These are phyloP conservation scores for Riparia riparia DNA, from an alignment of 2,113 vertebrate species.

Conservation along the genomic window DNA sequence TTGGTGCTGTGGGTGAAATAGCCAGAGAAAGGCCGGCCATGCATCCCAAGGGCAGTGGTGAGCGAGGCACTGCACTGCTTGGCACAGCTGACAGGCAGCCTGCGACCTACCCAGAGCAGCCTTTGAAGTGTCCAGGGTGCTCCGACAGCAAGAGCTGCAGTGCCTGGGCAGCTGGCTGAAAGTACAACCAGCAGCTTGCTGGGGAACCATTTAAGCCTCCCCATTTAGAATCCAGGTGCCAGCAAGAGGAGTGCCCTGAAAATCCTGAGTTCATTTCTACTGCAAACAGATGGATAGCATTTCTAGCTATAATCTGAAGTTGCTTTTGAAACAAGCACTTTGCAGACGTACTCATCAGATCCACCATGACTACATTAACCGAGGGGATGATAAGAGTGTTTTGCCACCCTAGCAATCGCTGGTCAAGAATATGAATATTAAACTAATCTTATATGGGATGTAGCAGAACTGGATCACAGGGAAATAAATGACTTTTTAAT, in stretches of 20 bases:
- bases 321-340: neutral
- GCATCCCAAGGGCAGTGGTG: accelerated
- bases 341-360: neutral
- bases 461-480: neutral
- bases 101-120: neutral
- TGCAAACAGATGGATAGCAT: neutral
- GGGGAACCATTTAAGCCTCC: neutral
- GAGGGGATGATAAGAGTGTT: neutral
- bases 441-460: neutral
- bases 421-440: neutral
- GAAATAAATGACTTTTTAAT: neutral
- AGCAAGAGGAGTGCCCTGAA: neutral
- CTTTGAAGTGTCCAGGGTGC: accelerated
- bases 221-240: neutral
- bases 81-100: neutral
- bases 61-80: accelerated
- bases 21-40: accelerated
- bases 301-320: neutral
- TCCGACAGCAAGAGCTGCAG: accelerated
- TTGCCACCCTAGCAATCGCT: neutral
- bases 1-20: accelerated
- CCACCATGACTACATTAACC: neutral
- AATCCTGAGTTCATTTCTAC: neutral
- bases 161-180: neutral
- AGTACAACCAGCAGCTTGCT: neutral